Percentiles rank a stretch among this genome's conserved stretches.
Evolutionary conservation across 2,113 vertebrate species (phyloP).

Genomic region (Apeltes quadracus): DNA sequence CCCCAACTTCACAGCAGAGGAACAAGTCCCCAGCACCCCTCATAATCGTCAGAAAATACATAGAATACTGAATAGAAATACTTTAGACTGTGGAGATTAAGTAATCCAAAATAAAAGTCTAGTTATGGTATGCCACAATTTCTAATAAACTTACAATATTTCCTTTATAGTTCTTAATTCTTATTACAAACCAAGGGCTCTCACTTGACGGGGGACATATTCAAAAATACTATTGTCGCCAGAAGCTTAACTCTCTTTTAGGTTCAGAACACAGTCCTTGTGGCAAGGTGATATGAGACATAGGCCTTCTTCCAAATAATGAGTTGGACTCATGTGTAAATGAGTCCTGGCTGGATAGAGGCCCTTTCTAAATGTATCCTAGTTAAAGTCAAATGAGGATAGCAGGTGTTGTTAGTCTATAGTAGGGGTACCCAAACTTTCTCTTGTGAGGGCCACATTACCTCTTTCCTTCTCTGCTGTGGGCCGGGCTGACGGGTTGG

Average conservation of each 20-base stretch:
- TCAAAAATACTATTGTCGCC: conserved; percentile 30
- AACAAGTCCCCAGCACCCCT: conserved; percentile 12
- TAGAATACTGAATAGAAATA: conserved; percentile 1
- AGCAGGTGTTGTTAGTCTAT: conserved; percentile 66
- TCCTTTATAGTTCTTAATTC: no score
- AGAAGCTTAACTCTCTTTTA: neutral
- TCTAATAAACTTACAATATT: no score
- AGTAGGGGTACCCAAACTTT: no score
- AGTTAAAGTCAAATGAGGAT: conserved; percentile 24
- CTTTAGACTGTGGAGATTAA: conserved; percentile 11
- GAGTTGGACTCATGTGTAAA: conserved; percentile 49
- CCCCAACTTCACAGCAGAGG: conserved; percentile 18
- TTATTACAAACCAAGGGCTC: conserved; percentile 19
- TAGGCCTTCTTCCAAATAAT: conserved; percentile 38
- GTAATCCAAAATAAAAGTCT: conserved; percentile 28
- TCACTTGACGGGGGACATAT: conserved; percentile 36
- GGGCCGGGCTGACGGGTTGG: no score
- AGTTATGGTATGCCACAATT: conserved; percentile 30
- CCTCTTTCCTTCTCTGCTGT: no score
- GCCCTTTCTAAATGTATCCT: conserved; percentile 53
- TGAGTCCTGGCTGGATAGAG: conserved; percentile 30
- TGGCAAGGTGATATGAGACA: conserved; percentile 29
- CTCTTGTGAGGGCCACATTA: no score
- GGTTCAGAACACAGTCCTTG: conserved; percentile 15
- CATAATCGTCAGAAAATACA: conserved; percentile 21